Conservation (phyloP, 2,797 vertebrate species). For the Eupleurogrammus muticus region DNA sequence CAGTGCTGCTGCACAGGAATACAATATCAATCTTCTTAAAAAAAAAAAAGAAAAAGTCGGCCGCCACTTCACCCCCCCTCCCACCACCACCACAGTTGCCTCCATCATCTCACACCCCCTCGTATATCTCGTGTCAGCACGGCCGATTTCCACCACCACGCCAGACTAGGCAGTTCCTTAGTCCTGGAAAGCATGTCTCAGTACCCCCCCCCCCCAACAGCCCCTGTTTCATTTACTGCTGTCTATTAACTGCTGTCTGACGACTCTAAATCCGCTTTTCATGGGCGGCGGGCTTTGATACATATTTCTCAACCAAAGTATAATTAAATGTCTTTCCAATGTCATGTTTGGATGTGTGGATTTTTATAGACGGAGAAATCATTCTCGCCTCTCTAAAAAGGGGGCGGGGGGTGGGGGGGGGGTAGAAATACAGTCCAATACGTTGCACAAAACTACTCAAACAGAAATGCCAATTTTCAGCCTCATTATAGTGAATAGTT, state of each 20-base stretch:
- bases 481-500: constrained; percentile 64
- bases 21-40: constrained; percentile 61
- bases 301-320: constrained; percentile 72
- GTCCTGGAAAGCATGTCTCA: constrained; percentile 77
- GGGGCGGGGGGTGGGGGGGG: no score
- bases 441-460: constrained; percentile 60
- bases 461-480: constrained; percentile 65
- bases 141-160: constrained; percentile 65
- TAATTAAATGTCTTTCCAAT: constrained; percentile 83
- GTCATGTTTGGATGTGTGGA: constrained; percentile 71
- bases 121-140: constrained; percentile 61
- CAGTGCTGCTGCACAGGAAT: constrained; percentile 64
- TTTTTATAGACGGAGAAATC: constrained; percentile 68
- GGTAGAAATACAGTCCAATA: constrained; percentile 63
- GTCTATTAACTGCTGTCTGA: constrained; percentile 79
- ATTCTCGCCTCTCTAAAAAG: constrained; percentile 50
- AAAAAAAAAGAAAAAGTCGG: constrained; percentile 55
- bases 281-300: constrained; percentile 69
- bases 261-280: constrained; percentile 76
- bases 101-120: constrained; percentile 60
- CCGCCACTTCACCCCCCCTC: constrained; percentile 6
- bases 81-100: constrained; percentile 29
- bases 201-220: constrained; percentile 39
- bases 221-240: constrained; percentile 77
- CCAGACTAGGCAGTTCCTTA: constrained; percentile 75